phyloP scores from a whole-genome alignment of 37 sponge, comb jelly and placozoan species.

The Lycopodina hypogea region DNA sequence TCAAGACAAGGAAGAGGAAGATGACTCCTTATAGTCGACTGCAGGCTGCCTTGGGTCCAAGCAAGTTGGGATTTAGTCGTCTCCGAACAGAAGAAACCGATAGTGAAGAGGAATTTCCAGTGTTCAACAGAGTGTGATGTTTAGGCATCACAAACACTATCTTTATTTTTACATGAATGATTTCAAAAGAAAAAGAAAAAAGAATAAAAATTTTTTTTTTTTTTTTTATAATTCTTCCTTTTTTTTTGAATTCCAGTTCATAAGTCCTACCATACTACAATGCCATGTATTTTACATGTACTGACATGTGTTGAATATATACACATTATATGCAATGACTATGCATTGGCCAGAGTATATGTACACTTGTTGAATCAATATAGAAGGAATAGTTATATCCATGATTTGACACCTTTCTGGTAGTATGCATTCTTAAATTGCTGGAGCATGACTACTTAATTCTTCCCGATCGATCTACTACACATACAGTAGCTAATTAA shows the following conservation, averaged over 20 bases:
- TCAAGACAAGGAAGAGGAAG: neutral
- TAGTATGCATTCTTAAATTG: too few relatives aligned
- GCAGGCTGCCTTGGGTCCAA: conserved; percentile 52
- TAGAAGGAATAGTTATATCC: too few relatives aligned
- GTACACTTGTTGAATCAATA: too few relatives aligned
- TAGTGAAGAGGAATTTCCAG: conserved; percentile 63
- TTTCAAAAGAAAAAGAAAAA: neutral
- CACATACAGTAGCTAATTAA: too few relatives aligned
- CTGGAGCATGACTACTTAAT: too few relatives aligned
- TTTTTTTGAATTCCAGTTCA: neutral
- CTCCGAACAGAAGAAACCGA: conserved; percentile 68
- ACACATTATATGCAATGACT: too few relatives aligned
- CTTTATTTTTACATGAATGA: neutral
- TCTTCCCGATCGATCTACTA: too few relatives aligned
- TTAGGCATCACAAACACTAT: neutral
- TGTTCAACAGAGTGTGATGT: conserved; percentile 30
- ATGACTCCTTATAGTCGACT: conserved; percentile 13
- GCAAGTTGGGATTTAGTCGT: conserved; percentile 50
- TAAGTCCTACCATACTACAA: neutral
- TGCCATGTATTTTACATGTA: neutral
- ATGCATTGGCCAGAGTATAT: too few relatives aligned
- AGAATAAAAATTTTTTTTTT: neutral
- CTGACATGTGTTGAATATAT: too few relatives aligned
- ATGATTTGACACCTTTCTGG: too few relatives aligned
- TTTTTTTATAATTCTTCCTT: neutral